Evolutionary conservation across 2,888 invertebrate genomes (phyloP).

Genomic region (Tubulanus polymorphus): DNA sequence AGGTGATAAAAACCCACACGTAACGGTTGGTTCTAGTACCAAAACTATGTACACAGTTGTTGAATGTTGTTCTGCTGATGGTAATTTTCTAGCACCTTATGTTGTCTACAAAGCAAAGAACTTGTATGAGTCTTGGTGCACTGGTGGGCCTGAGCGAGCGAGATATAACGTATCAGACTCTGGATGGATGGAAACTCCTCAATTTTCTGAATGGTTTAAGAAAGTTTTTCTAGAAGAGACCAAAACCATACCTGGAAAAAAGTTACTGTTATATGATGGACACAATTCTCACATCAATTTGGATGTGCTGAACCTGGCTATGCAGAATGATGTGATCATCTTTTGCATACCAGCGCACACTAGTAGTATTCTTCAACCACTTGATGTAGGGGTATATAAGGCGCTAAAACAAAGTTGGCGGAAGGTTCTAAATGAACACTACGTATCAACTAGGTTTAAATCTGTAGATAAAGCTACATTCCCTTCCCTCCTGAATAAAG

Average conservation of each 20-base stretch:
- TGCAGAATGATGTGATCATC: constrained; percentile 8
- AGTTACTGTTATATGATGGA: constrained; percentile 12
- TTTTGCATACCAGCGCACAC: constrained; percentile 12
- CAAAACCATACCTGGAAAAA: background rate
- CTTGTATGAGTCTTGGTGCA: constrained; percentile 13
- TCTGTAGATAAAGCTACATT: no score
- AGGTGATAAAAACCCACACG: constrained; percentile 12
- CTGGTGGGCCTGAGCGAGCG: constrained; percentile 11
- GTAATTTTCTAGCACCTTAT: constrained; percentile 15
- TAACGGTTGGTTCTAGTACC: constrained; percentile 7
- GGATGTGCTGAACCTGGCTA: constrained; percentile 1
- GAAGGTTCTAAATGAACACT: no score
- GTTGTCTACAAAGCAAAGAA: constrained; percentile 16
- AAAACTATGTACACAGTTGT: constrained; percentile 15
- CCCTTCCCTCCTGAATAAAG: no score
- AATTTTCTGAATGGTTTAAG: constrained; percentile 13
- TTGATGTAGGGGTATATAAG: constrained; percentile 10
- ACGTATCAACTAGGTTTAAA: no score
- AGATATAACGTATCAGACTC: background rate
- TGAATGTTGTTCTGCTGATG: constrained; percentile 15
- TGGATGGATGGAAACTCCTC: background rate
- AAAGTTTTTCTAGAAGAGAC: constrained; percentile 5
- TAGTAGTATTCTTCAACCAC: constrained; percentile 11
- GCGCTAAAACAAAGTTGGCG: constrained; percentile 1
- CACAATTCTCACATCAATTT: constrained; percentile 9